phyloP scores from a whole-genome alignment of 1,140 invertebrate genomes.

The Apis laboriosa region DNA sequence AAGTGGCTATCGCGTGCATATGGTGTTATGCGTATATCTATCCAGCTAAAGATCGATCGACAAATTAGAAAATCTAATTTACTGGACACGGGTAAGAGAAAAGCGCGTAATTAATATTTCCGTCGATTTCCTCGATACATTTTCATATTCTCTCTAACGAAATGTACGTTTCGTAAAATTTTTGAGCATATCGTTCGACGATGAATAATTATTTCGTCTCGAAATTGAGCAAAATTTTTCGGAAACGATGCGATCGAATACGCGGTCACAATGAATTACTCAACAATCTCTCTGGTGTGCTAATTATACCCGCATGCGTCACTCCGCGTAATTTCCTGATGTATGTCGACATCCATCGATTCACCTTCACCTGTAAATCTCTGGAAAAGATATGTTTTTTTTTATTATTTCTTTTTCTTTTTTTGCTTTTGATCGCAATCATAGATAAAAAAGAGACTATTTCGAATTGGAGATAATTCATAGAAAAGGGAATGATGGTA shows the following conservation, averaged over 20 bases:
- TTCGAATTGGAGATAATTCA: not conserved
- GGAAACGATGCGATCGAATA: not conserved
- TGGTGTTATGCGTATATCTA: not conserved
- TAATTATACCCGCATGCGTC: not conserved
- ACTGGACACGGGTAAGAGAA: not conserved
- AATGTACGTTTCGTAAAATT: no score
- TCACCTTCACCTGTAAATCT: not conserved
- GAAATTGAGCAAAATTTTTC: not conserved
- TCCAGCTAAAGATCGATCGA: not conserved
- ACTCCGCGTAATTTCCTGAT: not conserved
- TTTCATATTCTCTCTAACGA: not conserved
- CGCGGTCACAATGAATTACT: not conserved
- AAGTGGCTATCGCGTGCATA: conserved; percentile 3
- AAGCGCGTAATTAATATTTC: not conserved
- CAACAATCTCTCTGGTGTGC: not conserved
- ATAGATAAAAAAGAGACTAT: not conserved
- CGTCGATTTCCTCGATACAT: conserved; percentile 1
- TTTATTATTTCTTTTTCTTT: not conserved
- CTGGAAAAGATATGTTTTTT: not conserved
- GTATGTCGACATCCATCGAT: not conserved
- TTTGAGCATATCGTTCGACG: no score
- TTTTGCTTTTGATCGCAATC: not conserved
- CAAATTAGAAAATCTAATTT: conserved; percentile 21
- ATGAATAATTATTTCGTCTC: not conserved
- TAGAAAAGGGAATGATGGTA: not conserved